Evolutionary conservation across 2,113 vertebrate species (phyloP), one percentile per base, ranked within the genome.

Genomic region (Donacobius atricapilla): DNA sequence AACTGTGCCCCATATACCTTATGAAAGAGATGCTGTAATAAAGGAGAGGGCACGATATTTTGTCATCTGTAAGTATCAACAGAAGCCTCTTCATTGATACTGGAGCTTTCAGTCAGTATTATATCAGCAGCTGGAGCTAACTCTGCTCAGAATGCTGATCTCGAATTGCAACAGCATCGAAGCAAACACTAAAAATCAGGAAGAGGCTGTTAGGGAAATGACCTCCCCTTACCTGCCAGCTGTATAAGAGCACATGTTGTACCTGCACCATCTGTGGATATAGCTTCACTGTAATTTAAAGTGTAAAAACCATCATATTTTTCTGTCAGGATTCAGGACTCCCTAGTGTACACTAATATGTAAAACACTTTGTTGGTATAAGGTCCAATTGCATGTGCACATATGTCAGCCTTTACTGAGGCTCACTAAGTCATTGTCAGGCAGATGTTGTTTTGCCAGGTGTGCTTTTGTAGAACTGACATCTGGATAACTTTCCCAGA

Each of bases 371-470:
- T 94, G 90, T 71, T 93, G 54, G 79, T 95, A 22, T 70, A 87
- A 79, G 50, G 78, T 83, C 83, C 93, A 83, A 81, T 69, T 77
- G 82, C 66, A 44, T 30, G 56, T 60, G 64, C 63, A 92, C 94
- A 93, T 63, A 80, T 93, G 94, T 96, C 93, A 91, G 90, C 79
- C 85, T 82, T 89, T 85, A 89, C 66, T 33, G 64, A 94, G 91
- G 73, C 75, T 91, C 93, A 61, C 89, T 42, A 90, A 87, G 90
- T 50, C 91, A 77, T 90, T 91, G 87, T 94, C 95, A 91, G 91
- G 87, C 95, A 93, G 93, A 96, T 83, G 82, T 87, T 95, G 84
- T 96, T 96, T 96, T 83, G 71, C 90, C 94, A 95, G 92, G 93
- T 96, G 95, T 78, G 75, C 63, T 86, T 96, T 93, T 91, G 93